These are phyloP conservation scores for Medauroidea extradentata DNA, from an alignment of 1,140 invertebrate genomes.

Conservation along the genomic window DNA sequence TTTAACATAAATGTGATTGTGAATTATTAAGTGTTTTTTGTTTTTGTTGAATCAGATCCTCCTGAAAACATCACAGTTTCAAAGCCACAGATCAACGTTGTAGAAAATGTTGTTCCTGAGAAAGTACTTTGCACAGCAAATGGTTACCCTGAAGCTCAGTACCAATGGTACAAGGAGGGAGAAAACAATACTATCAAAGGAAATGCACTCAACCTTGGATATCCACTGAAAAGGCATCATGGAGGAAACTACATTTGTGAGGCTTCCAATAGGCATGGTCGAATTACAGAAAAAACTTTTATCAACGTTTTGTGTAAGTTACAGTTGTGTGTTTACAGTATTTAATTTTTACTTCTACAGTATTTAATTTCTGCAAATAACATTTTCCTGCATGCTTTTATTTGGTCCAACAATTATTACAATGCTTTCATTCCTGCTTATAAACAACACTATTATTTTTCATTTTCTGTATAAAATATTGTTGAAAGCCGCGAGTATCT, in stretches of 20 bases:
- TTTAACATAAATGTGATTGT: too few species aligned
- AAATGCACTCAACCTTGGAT: conserved; percentile 53
- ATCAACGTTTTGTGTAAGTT: conserved; percentile 79
- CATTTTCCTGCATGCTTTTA: too few species aligned
- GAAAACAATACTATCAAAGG: conserved; percentile 39
- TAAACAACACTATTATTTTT: too few species aligned
- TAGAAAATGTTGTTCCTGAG: conserved; percentile 68
- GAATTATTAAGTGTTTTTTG: too few species aligned
- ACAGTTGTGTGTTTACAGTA: too few species aligned
- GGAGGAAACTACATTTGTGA: conserved; percentile 71
- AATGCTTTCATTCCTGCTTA: too few species aligned
- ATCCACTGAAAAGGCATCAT: conserved; percentile 53
- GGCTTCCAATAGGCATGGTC: conserved; percentile 71
- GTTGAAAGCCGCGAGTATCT: too few species aligned
- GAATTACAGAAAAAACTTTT: conserved; percentile 54
- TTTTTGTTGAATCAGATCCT: conserved; percentile 60
- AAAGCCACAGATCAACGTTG: conserved; percentile 63
- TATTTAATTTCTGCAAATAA: too few species aligned
- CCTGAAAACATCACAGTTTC: conserved; percentile 79
- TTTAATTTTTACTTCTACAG: too few species aligned
- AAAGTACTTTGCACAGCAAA: conserved; percentile 71
- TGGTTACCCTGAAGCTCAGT: conserved; percentile 65
- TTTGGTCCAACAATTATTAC: too few species aligned
- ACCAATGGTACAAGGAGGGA: conserved; percentile 59
- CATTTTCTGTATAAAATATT: too few species aligned